phyloP scores from a whole-genome alignment of 1,140 invertebrate genomes.

The Phthorimaea operculella region DNA sequence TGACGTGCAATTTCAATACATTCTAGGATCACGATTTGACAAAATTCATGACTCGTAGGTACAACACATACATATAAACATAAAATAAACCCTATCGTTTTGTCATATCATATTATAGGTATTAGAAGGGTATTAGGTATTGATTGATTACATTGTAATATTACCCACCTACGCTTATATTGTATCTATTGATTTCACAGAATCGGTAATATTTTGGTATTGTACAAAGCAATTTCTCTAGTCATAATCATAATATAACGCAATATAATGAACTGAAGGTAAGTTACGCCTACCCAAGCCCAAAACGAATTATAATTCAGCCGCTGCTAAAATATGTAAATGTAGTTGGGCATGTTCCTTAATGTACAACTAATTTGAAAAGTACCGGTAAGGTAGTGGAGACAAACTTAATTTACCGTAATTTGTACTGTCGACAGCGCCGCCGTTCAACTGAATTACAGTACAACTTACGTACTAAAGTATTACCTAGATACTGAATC shows the following conservation, averaged over 20 bases:
- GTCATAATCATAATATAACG: no score
- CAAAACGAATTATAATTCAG: constrained; percentile 1
- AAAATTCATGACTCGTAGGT: not conserved
- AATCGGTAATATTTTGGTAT: no score
- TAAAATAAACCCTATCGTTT: no score
- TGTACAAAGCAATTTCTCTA: no score
- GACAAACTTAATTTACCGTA: constrained; percentile 1
- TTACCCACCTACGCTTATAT: no score
- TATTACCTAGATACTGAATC: not conserved
- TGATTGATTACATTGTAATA: no score
- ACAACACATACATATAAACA: no score
- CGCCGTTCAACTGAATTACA: not conserved
- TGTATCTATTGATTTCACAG: no score
- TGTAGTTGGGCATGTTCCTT: constrained; percentile 1
- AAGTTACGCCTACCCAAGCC: not conserved
- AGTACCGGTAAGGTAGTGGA: constrained; percentile 1
- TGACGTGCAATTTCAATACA: no score
- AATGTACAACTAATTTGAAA: constrained; percentile 1
- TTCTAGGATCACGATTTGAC: not conserved
- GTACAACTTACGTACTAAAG: not conserved
- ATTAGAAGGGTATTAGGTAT: no score
- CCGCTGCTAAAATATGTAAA: constrained; percentile 1
- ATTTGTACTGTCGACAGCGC: not conserved
- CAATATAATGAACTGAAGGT: no score
- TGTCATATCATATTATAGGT: no score